phyloP scores from a whole-genome alignment of 2,888 invertebrate species.

The Phalera bucephala region DNA sequence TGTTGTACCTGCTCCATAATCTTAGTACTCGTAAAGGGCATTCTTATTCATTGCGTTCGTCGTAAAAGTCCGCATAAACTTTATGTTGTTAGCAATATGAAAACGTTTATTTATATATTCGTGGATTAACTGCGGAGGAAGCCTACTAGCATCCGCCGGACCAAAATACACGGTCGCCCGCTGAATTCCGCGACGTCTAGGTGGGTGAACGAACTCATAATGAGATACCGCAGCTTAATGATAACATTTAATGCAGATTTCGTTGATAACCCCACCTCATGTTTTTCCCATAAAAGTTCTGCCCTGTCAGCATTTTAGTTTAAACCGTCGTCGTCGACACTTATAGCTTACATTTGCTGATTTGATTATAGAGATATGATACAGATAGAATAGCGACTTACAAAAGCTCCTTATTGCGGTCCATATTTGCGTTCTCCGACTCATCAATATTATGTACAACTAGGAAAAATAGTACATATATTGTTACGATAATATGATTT shows the following conservation, averaged over 20 bases:
- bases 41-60: constrained; percentile 48
- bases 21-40: constrained; percentile 49
- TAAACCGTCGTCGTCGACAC: no score
- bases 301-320: no score
- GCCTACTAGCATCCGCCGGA: constrained; percentile 67
- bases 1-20: constrained; percentile 29
- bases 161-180: constrained; percentile 68
- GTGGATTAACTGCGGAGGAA: constrained; percentile 70
- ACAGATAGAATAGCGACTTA: no score
- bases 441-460: no score
- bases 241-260: constrained; percentile 41
- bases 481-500: no score
- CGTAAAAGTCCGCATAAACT: constrained; percentile 55
- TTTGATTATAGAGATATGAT: no score
- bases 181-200: constrained; percentile 81
- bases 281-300: constrained; percentile 15
- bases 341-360: no score
- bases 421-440: no score
- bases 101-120: constrained; percentile 66
- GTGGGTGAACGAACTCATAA: constrained; percentile 67
- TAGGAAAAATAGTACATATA: no score
- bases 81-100: constrained; percentile 48
- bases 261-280: constrained; percentile 10
- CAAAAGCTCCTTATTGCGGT: no score
- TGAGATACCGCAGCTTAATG: constrained; percentile 46